A percentile compares a stretch with the other conserved stretches of the same genome.
These are phyloP conservation scores for Sus scrofa DNA, from an alignment of 2,113 vertebrate genomes.

Conservation along the genomic window T2T-Sscrofa CM000813.6:20717501-20718000, in stretches of 20 bases:
- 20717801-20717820: not conserved
- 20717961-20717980: not conserved
- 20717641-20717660: not conserved
- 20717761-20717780: not conserved
- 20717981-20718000: not conserved
- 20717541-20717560: not conserved
- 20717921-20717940: not conserved
- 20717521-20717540: not conserved
- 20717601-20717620: not conserved
- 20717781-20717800: not conserved
- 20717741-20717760: fast-evolving
- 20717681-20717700: too few relatives aligned
- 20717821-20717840: not conserved
- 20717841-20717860: not conserved
- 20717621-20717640: not conserved
- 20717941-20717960: not conserved
- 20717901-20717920: fast-evolving
- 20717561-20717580: not conserved
- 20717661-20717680: not conserved
- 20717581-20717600: not conserved
- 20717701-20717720: not conserved
- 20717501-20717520: not conserved
- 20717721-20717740: too few relatives aligned
- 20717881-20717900: not conserved
- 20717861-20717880: fast-evolving